These are phyloP conservation scores for Aradus depressus DNA, from an alignment of 2,888 invertebrate genomes.

Conservation along the genomic window DNA sequence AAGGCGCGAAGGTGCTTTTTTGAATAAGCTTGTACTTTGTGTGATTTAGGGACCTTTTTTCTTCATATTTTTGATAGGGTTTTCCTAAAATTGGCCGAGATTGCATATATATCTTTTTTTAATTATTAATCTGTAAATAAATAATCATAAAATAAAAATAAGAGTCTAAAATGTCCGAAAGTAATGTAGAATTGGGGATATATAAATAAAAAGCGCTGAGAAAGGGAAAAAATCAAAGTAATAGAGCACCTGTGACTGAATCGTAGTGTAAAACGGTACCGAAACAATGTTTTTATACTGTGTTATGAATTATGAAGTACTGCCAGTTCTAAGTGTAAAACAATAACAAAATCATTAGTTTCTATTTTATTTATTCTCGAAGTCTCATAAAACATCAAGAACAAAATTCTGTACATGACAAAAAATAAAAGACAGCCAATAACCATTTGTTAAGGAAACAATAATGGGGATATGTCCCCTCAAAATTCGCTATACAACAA, in stretches of 20 bases:
- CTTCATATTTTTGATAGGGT: constrained; percentile 41
- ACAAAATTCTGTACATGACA: constrained; percentile 17
- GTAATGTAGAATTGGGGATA: constrained; percentile 21
- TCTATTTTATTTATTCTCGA: constrained; percentile 20
- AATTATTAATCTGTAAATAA: constrained; percentile 42
- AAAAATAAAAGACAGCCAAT: constrained; percentile 16
- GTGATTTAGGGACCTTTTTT: constrained; percentile 31
- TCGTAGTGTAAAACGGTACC: constrained; percentile 25
- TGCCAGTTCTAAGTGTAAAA: constrained; percentile 24
- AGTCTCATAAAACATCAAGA: constrained; percentile 12
- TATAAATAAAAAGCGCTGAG: constrained; percentile 22
- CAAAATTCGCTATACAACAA: constrained; percentile 31
- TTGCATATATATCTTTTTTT: constrained; percentile 31
- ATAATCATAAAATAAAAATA: constrained; percentile 26
- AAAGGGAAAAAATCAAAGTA: constrained; percentile 24
- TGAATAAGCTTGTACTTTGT: constrained; percentile 58
- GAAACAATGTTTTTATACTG: constrained; percentile 25
- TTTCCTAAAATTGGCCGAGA: constrained; percentile 44
- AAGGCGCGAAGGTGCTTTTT: constrained; percentile 59
- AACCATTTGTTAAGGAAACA: constrained; percentile 26
- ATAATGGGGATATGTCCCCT: constrained; percentile 29
- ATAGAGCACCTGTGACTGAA: constrained; percentile 29
- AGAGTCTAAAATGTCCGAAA: constrained; percentile 26
- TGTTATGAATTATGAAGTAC: constrained; percentile 12
- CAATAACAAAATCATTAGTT: constrained; percentile 23